These are phyloP conservation scores for Amblyjoppa proteus DNA, from an alignment of 2,888 invertebrate genomes.

Conservation along the genomic window DNA sequence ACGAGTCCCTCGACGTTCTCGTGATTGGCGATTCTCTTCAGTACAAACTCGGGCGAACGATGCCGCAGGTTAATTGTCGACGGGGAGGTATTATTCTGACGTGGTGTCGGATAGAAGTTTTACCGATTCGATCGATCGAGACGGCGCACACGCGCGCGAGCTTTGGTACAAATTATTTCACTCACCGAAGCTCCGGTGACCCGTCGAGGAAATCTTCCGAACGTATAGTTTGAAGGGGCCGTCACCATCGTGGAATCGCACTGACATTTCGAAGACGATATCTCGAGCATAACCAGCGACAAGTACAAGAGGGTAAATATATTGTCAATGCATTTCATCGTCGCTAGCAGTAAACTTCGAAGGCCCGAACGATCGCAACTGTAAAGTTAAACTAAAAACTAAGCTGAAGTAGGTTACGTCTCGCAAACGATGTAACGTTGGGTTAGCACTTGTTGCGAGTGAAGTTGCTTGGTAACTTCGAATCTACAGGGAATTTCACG, in stretches of 20 bases:
- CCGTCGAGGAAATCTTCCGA: constrained; percentile 14
- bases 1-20: constrained; percentile 78
- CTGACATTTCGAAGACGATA: constrained; percentile 28
- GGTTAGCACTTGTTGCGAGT: background rate
- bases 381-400: background rate
- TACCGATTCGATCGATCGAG: background rate
- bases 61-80: constrained; percentile 27
- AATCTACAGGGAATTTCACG: background rate
- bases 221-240: background rate
- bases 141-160: background rate
- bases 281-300: constrained; percentile 26
- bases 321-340: constrained; percentile 33
- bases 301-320: constrained; percentile 28
- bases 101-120: background rate
- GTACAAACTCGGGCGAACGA: constrained; percentile 18
- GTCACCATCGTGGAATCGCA: constrained; percentile 4
- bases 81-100: constrained; percentile 27
- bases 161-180: background rate
- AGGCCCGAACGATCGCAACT: background rate
- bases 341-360: background rate
- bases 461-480: background rate
- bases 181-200: constrained; percentile 22
- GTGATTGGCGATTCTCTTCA: background rate
- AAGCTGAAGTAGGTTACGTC: constrained; percentile 18
- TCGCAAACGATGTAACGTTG: background rate